These are phyloP conservation scores for Plagiodera versicolora DNA, from an alignment of 2,888 invertebrate species.

Conservation along the genomic window DNA sequence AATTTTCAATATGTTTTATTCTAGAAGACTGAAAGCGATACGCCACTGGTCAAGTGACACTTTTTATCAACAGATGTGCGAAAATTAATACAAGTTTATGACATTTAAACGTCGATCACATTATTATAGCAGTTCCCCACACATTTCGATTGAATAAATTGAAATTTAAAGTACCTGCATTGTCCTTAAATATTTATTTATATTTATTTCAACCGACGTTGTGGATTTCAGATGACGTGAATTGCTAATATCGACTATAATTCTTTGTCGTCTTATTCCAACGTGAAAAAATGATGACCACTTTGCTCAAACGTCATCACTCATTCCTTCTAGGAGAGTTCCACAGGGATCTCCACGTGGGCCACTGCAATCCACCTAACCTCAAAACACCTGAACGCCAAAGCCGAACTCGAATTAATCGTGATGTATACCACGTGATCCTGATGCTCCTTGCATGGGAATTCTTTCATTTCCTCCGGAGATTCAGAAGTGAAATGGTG, in stretches of 20 bases:
- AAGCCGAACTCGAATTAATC: no score
- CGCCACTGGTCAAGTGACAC: background rate
- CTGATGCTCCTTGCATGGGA: no score
- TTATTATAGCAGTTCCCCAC: slow-evolving; percentile 13
- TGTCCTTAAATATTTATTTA: slow-evolving; percentile 11
- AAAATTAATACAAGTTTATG: background rate
- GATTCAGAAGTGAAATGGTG: background rate
- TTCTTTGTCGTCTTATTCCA: no score
- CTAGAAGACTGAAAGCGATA: background rate
- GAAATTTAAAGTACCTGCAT: slow-evolving; percentile 25
- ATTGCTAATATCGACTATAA: no score
- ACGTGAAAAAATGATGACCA: no score
- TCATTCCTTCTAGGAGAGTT: no score
- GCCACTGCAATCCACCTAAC: no score
- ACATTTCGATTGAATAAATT: slow-evolving; percentile 19
- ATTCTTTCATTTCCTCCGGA: background rate
- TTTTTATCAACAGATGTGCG: background rate
- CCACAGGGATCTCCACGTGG: no score
- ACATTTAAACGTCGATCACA: slow-evolving; percentile 6
- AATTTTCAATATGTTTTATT: no score
- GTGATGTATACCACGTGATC: no score
- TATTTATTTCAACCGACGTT: slow-evolving; percentile 13
- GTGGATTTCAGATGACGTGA: background rate
- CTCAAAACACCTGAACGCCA: no score
- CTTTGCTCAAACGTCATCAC: no score